Evolutionary conservation across 2,797 vertebrate species (phyloP).

Genomic region (Poeciliopsis infans): DNA sequence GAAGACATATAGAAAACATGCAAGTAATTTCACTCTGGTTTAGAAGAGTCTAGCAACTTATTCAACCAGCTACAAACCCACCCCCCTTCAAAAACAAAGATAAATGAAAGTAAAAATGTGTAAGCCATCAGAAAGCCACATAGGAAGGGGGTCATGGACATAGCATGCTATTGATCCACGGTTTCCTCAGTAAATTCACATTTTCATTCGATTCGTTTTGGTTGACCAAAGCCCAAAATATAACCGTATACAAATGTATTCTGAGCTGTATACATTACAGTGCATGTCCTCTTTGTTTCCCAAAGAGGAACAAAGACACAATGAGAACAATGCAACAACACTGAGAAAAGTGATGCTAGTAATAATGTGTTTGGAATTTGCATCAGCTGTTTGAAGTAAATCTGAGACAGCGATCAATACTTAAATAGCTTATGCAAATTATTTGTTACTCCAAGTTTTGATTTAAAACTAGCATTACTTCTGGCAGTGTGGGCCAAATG

Average conservation of each 20-base stretch:
- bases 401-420: slow-evolving; percentile 17
- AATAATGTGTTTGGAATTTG: slow-evolving; percentile 34
- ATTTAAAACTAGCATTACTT: slow-evolving; percentile 58
- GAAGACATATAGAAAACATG: slow-evolving; percentile 87
- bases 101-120: slow-evolving; percentile 84
- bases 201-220: slow-evolving; percentile 47
- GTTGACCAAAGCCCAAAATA: slow-evolving; percentile 59
- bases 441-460: slow-evolving; percentile 14
- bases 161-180: slow-evolving; percentile 89
- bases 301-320: slow-evolving; percentile 66
- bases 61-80: slow-evolving; percentile 30
- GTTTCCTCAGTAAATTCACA: slow-evolving; percentile 74
- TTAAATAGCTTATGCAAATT: slow-evolving; percentile 57
- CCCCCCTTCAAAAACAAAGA: slow-evolving; percentile 65
- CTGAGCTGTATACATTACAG: slow-evolving; percentile 76
- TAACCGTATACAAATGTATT: slow-evolving; percentile 78
- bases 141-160: slow-evolving; percentile 84
- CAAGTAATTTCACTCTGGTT: slow-evolving; percentile 79
- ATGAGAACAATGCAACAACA: slow-evolving; percentile 63
- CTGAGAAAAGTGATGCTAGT: slow-evolving; percentile 65
- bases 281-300: slow-evolving; percentile 69
- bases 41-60: slow-evolving; percentile 53
- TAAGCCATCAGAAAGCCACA: slow-evolving; percentile 87
- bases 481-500: slow-evolving; percentile 70
- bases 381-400: slow-evolving; percentile 50